Evolutionary conservation across 1,140 invertebrate species (phyloP).

Genomic region (Saccostrea echinata): DNA sequence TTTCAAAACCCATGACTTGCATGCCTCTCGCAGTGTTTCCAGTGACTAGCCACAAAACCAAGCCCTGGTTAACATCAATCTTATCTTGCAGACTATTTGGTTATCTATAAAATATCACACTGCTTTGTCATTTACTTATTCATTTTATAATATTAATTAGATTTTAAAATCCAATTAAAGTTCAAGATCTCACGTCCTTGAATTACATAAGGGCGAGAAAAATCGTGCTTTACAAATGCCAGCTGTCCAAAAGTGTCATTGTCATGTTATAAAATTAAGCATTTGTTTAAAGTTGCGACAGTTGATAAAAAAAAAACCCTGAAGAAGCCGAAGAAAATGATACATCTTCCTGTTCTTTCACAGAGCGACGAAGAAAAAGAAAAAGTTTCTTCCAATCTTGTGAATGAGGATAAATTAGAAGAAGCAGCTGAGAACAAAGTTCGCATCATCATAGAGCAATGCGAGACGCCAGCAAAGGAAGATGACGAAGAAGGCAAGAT

Average conservation of each 20-base stretch:
- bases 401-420: background rate
- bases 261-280: no score
- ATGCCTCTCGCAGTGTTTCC: background rate
- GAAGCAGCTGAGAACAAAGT: background rate
- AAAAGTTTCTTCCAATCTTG: background rate
- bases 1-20: background rate
- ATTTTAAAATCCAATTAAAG: constrained; percentile 8
- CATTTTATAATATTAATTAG: background rate
- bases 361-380: background rate
- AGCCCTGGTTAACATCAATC: background rate
- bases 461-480: background rate
- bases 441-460: constrained; percentile 3
- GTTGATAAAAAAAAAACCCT: no score
- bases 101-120: background rate
- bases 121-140: background rate
- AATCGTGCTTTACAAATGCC: no score
- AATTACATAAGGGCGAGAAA: background rate
- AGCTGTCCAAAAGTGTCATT: no score
- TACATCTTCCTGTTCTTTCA: background rate
- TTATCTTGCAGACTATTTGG: background rate
- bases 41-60: background rate
- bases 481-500: background rate
- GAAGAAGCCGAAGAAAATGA: background rate
- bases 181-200: constrained; percentile 5
- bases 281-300: no score